These are phyloP conservation scores for Cephus nigrinus DNA, from an alignment of 2,888 invertebrate species.

Conservation along the genomic window DNA sequence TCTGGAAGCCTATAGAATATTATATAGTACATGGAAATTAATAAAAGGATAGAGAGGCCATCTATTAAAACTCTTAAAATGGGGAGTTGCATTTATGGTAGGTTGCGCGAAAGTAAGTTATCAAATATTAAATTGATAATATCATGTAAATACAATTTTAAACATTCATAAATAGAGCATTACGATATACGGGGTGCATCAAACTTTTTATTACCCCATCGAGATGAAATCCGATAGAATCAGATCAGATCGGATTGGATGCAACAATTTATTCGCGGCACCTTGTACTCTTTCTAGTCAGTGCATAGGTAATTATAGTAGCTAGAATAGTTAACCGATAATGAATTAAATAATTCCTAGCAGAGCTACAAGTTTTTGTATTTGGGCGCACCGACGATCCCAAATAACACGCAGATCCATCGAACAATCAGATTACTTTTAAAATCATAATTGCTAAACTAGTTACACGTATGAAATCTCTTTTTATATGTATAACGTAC, in stretches of 20 bases:
- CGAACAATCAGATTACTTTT: slow-evolving; percentile 24
- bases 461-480: slow-evolving; percentile 9
- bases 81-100: slow-evolving; percentile 5
- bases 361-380: slow-evolving; percentile 15
- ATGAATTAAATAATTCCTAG: slow-evolving; percentile 23
- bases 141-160: slow-evolving; percentile 24
- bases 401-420: slow-evolving; percentile 30
- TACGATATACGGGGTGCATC: background rate
- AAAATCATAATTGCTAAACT: slow-evolving; percentile 9
- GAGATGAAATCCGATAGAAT: background rate
- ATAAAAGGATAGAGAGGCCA: slow-evolving; percentile 6
- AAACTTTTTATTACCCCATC: background rate
- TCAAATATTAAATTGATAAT: slow-evolving; percentile 14
- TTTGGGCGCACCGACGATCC: slow-evolving; percentile 13
- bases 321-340: slow-evolving; percentile 15
- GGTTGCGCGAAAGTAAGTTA: background rate
- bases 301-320: slow-evolving; percentile 18
- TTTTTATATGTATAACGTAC: slow-evolving; percentile 10
- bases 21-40: slow-evolving; percentile 25
- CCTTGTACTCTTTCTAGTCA: slow-evolving; percentile 20
- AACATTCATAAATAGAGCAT: slow-evolving; percentile 29
- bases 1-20: slow-evolving; percentile 39
- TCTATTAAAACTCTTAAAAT: slow-evolving; percentile 6
- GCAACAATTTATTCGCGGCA: slow-evolving; percentile 5
- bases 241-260: background rate